Evolutionary conservation across 2,888 invertebrate species (phyloP).

Genomic region (Parasteatoda lunata): DNA sequence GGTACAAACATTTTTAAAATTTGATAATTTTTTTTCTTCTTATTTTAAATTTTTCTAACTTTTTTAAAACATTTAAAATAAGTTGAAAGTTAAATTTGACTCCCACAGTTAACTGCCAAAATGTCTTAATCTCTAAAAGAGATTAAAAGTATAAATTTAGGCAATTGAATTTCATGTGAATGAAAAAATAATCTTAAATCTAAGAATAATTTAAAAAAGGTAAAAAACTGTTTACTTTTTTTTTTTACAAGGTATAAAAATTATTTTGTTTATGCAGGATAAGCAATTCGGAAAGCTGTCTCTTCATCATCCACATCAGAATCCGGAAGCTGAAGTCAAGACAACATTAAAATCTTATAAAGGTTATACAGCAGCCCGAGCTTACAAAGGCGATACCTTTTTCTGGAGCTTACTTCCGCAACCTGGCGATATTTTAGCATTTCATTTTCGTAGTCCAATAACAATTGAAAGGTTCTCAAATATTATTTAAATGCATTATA

Average conservation of each 20-base stretch:
- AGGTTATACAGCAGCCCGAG: constrained; percentile 84
- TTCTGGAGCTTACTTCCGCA: constrained; percentile 94
- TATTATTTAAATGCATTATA: no score
- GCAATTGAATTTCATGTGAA: no score
- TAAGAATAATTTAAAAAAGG: no score
- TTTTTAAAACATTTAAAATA: no score
- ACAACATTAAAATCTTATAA: constrained; percentile 87
- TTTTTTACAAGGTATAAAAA: background rate
- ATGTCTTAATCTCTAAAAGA: no score
- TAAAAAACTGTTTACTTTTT: background rate
- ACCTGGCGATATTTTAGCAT: constrained; percentile 85
- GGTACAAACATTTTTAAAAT: no score
- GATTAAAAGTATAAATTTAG: no score
- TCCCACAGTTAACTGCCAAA: no score
- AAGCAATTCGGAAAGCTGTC: constrained; percentile 88
- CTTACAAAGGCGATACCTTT: constrained; percentile 89
- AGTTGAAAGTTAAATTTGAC: no score
- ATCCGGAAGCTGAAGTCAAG: constrained; percentile 82
- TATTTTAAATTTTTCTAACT: no score
- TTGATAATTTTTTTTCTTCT: no score
- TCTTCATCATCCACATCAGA: constrained; percentile 79
- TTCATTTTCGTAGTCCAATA: constrained; percentile 85
- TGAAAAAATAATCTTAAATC: no score
- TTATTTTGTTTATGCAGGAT: constrained; percentile 47
- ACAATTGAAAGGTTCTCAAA: constrained; percentile 79